phyloP scores from a whole-genome alignment of 2,888 invertebrate species.

The Falcaria lacertinaria region DNA sequence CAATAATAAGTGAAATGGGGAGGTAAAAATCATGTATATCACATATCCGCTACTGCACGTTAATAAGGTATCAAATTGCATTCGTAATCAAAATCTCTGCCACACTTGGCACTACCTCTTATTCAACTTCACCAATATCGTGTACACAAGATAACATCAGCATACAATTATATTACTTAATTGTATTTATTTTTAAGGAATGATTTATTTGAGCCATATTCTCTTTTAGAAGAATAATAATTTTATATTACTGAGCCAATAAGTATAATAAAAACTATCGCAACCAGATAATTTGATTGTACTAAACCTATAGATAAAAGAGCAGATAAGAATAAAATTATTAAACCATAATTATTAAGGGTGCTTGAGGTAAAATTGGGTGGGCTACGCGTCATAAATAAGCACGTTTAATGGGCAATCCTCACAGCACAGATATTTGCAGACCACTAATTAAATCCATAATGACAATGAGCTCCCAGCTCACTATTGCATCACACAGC shows the following conservation, averaged over 20 bases:
- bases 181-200: neutral
- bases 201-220: no score
- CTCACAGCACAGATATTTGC: slow-evolving; percentile 20
- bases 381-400: slow-evolving; percentile 19
- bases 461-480: slow-evolving; percentile 40
- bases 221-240: no score
- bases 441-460: slow-evolving; percentile 45
- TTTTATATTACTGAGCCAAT: no score
- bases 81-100: slow-evolving; percentile 32
- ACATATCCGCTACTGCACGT: slow-evolving; percentile 42
- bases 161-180: neutral
- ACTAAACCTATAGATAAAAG: no score
- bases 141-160: neutral
- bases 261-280: no score
- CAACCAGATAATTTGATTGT: no score
- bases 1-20: no score
- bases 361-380: slow-evolving; percentile 13
- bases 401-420: slow-evolving; percentile 19
- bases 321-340: no score
- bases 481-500: slow-evolving; percentile 34
- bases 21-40: slow-evolving; percentile 13
- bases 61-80: slow-evolving; percentile 50
- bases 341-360: neutral
- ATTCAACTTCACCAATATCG: neutral
- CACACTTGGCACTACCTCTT: neutral